A percentile compares a stretch with the other conserved stretches of the same genome.
These are phyloP conservation scores for Salvelinus sp. DNA, from an alignment of 2,113 vertebrate species.

Conservation along the genomic window DNA sequence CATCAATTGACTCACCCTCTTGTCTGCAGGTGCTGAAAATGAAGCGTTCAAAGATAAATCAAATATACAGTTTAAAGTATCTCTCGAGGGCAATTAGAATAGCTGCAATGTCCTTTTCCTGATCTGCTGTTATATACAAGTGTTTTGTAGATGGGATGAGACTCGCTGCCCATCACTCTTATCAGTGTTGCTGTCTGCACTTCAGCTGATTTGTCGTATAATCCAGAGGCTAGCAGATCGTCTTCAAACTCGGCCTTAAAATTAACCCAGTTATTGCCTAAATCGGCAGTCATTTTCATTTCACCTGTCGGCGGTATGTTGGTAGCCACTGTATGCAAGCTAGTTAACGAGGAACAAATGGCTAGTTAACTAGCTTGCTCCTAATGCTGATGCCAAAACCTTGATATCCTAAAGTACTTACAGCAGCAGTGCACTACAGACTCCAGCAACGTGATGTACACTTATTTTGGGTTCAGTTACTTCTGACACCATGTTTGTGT, in stretches of 20 bases:
- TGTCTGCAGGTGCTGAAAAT: slow-evolving; percentile 30
- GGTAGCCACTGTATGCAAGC: too few relatives aligned
- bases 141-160: slow-evolving; percentile 22
- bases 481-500: too few relatives aligned
- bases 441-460: too few relatives aligned
- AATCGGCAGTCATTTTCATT: neutral
- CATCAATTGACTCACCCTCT: slow-evolving; percentile 24
- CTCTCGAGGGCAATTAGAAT: slow-evolving; percentile 7
- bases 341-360: too few relatives aligned
- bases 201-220: slow-evolving; percentile 7
- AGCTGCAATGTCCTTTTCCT: neutral
- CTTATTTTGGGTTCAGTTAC: too few relatives aligned
- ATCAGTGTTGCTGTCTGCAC: slow-evolving; percentile 13
- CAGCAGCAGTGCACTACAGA: too few relatives aligned
- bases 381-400: too few relatives aligned
- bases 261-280: slow-evolving; percentile 4
- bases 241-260: slow-evolving; percentile 11
- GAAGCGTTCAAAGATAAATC: slow-evolving; percentile 27
- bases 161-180: slow-evolving; percentile 29
- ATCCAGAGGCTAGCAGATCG: slow-evolving; percentile 10
- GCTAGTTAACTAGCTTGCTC: too few relatives aligned
- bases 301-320: too few relatives aligned
- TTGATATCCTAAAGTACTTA: too few relatives aligned
- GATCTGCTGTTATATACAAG: neutral
- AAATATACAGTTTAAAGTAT: slow-evolving; percentile 34